phyloP scores from a whole-genome alignment of 1,140 invertebrate genomes.

The Physella acuta region DNA sequence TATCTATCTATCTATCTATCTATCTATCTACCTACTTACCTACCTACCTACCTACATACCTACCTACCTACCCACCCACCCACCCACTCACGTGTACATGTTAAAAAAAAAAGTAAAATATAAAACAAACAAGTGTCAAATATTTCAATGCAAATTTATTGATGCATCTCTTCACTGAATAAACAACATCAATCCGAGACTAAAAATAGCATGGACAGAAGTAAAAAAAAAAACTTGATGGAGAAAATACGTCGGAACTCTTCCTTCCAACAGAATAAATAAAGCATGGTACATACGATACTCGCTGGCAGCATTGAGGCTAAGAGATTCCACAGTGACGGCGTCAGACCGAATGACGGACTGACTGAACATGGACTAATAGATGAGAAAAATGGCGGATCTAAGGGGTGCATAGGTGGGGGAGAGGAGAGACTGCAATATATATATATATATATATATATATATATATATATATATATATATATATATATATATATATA shows the following conservation, averaged over 20 bases:
- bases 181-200: neutral
- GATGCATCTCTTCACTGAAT: neutral
- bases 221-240: neutral
- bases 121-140: no score
- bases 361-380: neutral
- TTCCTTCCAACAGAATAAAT: neutral
- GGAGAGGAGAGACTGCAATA: neutral
- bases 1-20: neutral
- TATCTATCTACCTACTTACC: no score
- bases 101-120: no score
- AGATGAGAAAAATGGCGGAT: neutral
- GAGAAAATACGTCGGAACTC: neutral
- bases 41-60: no score
- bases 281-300: neutral
- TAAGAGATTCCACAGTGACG: neutral
- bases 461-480: conserved; percentile 10
- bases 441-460: conserved; percentile 18
- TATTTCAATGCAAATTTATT: neutral
- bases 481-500: neutral
- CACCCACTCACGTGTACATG: no score
- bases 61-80: no score
- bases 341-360: neutral
- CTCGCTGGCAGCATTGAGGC: neutral
- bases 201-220: neutral
- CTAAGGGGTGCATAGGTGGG: neutral